phyloP scores from a whole-genome alignment of 2,888 invertebrate species.

The Pyralis farinalis region DNA sequence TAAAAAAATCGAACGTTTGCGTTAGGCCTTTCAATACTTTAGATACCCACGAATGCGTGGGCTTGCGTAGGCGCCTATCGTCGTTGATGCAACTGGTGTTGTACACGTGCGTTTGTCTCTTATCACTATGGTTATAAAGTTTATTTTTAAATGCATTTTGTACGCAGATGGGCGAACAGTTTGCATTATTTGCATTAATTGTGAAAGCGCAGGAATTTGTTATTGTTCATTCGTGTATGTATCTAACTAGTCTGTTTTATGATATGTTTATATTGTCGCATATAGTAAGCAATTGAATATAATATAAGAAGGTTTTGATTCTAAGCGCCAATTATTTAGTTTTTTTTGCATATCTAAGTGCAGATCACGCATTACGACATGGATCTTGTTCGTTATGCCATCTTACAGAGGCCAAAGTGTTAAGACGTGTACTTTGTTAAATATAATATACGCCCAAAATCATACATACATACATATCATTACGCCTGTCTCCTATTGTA shows the following conservation, averaged over 20 bases:
- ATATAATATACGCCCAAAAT: too few species aligned
- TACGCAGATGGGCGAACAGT: conserved; percentile 4
- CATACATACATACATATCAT: too few species aligned
- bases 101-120: conserved; percentile 11
- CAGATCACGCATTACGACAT: too few species aligned
- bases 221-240: conserved; percentile 25
- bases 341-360: too few species aligned
- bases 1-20: neutral
- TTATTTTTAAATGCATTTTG: neutral
- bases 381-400: too few species aligned
- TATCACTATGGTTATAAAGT: neutral
- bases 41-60: neutral
- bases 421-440: too few species aligned
- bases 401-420: too few species aligned
- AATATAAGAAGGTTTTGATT: too few species aligned
- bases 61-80: neutral
- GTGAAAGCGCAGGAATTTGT: neutral
- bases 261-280: neutral
- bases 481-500: too few species aligned
- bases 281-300: too few species aligned
- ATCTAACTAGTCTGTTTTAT: conserved; percentile 23
- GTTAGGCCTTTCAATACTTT: neutral
- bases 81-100: neutral
- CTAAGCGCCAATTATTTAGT: too few species aligned
- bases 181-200: too few species aligned